These are phyloP conservation scores for Eilema sororculum DNA, from an alignment of 2,888 invertebrate genomes.

Conservation along the genomic window DNA sequence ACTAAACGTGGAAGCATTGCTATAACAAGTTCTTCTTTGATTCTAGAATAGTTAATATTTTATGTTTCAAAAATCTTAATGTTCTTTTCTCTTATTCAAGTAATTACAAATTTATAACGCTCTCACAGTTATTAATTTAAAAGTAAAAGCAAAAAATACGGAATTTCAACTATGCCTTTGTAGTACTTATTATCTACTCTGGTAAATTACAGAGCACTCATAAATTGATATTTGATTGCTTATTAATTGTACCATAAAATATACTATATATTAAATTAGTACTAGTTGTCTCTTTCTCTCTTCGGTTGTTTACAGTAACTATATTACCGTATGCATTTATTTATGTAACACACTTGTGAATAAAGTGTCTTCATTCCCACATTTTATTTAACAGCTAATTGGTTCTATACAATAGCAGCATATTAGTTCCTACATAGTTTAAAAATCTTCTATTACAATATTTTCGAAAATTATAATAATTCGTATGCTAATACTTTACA, in stretches of 20 bases:
- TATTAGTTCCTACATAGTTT: slow-evolving; percentile 3
- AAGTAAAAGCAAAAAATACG: not conserved
- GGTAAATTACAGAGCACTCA: not conserved
- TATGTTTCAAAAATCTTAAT: not conserved
- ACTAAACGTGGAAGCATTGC: not conserved
- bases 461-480: not conserved
- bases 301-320: slow-evolving; percentile 4
- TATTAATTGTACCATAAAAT: slow-evolving; percentile 9
- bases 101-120: not conserved
- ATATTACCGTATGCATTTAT: slow-evolving; percentile 7
- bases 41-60: not conserved
- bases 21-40: not conserved
- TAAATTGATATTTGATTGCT: slow-evolving; percentile 13
- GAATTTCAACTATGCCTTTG: not conserved
- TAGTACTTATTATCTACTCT: slow-evolving; percentile 8
- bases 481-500: not conserved
- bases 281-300: not conserved
- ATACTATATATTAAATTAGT: not conserved
- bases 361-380: slow-evolving; percentile 9
- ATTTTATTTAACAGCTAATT: slow-evolving; percentile 6
- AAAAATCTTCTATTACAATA: not conserved
- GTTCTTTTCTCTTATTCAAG: not conserved
- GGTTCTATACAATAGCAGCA: slow-evolving; percentile 9
- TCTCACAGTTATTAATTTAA: not conserved
- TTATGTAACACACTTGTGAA: slow-evolving; percentile 14